Percentiles rank a stretch among this genome's conserved stretches.
phyloP scores from a whole-genome alignment of 2,113 vertebrate genomes.

The Sceloporus undulatus region DNA sequence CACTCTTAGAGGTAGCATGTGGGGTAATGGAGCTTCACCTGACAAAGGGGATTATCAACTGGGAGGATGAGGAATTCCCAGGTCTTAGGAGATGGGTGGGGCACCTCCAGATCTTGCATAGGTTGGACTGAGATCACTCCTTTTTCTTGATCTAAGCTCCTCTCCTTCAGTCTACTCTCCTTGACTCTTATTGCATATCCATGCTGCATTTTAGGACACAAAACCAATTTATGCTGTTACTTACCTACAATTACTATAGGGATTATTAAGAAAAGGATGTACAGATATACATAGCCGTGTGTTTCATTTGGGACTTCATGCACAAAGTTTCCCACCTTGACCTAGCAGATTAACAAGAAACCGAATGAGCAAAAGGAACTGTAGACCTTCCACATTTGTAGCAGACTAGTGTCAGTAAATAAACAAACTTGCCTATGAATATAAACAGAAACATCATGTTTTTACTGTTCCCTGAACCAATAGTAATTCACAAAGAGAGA shows the following conservation, averaged over 20 bases:
- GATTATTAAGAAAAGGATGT: conserved; percentile 75
- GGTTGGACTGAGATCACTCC: background rate
- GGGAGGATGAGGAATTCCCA: background rate
- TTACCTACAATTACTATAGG: conserved; percentile 84
- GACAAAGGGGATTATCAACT: background rate
- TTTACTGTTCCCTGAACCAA: background rate
- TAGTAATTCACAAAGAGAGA: conserved; percentile 24
- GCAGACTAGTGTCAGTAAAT: background rate
- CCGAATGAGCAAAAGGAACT: background rate
- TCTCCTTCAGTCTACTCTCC: background rate
- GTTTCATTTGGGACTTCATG: conserved; percentile 65
- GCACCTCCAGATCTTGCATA: background rate
- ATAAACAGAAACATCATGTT: background rate
- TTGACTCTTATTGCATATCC: background rate
- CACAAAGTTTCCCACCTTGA: conserved; percentile 80
- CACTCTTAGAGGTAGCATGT: too few relatives aligned
- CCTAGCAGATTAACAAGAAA: conserved; percentile 74
- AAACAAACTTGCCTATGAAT: background rate
- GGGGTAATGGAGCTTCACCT: background rate
- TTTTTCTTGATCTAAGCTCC: background rate
- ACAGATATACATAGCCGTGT: conserved; percentile 73
- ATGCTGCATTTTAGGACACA: conserved; percentile 26
- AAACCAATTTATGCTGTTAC: conserved; percentile 46
- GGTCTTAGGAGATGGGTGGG: background rate
- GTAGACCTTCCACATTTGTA: background rate